Base-by-base conservation (phyloP, 2,113 vertebrate genomes). In the Dromiciops gliroides region DNA sequence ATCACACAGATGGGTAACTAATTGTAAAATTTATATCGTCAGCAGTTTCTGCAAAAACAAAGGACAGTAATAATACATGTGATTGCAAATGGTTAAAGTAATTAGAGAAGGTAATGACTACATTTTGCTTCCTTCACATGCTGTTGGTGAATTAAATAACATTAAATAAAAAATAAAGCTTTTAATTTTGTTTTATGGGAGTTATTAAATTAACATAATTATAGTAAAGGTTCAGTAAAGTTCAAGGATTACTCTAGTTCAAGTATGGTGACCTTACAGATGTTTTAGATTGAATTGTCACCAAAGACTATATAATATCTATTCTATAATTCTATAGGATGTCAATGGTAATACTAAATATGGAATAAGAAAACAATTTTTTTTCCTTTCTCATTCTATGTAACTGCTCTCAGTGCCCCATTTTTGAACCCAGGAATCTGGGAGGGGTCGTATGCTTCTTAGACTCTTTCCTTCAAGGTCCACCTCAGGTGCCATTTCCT, bases 381-480 rank as follows among this genome's bases (percentile, higher is more conserved):
- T 67, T 67, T 67, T 67, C 12, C 14, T 14, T 1, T 37, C 3
- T 67, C 31, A 67, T 67, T 67, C 60, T 67, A 16, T 31, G 60
- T n/a, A 37, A 16, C 12, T 67, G 60, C 31, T 67, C 31, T 67
- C 12, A 56, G 53, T 37, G 31, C 31, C 26, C 56, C 28, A 4
- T 14, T 67, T 16, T n/a, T n/a, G n/a, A n/a, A n/a, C n/a, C n/a
- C n/a, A n/a, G n/a, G n/a, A n/a, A n/a, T n/a, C n/a, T n/a, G n/a
- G 12, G 1, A 53, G 25, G 25, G 31, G 60, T 67, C 56, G 52
- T 50, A 8, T 56, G 31, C 60, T 95, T 95, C 2, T 91, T 94
- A 90, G 94, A 92, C 92, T 47, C 89, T 14, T 94, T 89, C 16
- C 12, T 44, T 50, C 28, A 96, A 94, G 48, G 28, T 24, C 52